Evolutionary conservation across 2,797 vertebrate genomes (phyloP).

Genomic region (Arrhamphus sclerolepis): DNA sequence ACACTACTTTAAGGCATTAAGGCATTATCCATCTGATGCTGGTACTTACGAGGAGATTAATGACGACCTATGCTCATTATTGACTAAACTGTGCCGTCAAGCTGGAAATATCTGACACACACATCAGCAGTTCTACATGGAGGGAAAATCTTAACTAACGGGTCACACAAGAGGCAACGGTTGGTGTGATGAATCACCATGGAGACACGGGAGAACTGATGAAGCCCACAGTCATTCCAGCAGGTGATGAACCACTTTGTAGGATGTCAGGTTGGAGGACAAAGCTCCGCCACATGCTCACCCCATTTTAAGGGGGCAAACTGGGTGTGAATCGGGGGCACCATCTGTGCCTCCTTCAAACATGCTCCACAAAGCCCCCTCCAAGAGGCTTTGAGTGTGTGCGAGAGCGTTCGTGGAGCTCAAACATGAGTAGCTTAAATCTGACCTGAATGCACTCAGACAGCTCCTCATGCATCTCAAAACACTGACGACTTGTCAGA

Average conservation of each 20-base stretch:
- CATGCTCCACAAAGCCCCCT: constrained; percentile 40
- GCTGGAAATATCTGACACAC: too few species aligned
- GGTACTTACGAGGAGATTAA: too few species aligned
- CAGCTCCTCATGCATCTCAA: constrained; percentile 11
- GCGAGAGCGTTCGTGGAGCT: constrained; percentile 43
- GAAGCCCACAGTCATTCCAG: constrained; percentile 4
- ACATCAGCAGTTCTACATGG: constrained; percentile 1
- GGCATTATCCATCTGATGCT: too few species aligned
- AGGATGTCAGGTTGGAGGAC: constrained; percentile 34
- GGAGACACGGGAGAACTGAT: constrained; percentile 1
- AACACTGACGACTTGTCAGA: not conserved
- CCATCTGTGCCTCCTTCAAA: constrained; percentile 68
- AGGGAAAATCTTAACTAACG: not conserved
- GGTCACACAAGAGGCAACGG: too few species aligned
- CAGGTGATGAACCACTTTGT: constrained; percentile 16
- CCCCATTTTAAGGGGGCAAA: constrained; percentile 36
- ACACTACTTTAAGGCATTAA: too few species aligned
- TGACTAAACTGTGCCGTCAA: too few species aligned
- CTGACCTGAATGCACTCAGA: constrained; percentile 32
- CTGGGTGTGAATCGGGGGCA: constrained; percentile 35
- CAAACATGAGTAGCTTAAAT: constrained; percentile 55
- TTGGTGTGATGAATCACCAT: too few species aligned
- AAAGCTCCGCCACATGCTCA: constrained; percentile 35
- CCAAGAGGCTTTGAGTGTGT: constrained; percentile 45
- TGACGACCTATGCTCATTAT: too few species aligned